Conservation (phyloP, 2,888 invertebrate genomes). For the Griposia aprilina region DNA sequence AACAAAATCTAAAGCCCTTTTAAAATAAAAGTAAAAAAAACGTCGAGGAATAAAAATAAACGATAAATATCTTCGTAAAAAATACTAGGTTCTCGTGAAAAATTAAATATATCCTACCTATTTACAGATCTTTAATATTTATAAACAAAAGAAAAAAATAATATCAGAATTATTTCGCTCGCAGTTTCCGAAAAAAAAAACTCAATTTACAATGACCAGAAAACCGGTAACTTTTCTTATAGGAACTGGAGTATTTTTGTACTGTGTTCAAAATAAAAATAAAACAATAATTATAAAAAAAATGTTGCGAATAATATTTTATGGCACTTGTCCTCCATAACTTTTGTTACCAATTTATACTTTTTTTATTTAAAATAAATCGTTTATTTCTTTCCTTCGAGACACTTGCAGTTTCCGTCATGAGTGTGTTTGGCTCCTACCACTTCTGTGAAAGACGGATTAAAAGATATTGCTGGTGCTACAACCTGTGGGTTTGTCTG, state of each 20-base stretch:
- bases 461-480: constrained; percentile 80
- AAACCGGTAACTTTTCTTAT: constrained; percentile 67
- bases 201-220: constrained; percentile 40
- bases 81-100: constrained; percentile 43
- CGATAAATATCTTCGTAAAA: constrained; percentile 56
- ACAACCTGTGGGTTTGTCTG: constrained; percentile 84
- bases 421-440: constrained; percentile 80
- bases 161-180: constrained; percentile 30
- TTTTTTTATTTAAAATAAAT: constrained; percentile 14
- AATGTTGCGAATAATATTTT: constrained; percentile 66
- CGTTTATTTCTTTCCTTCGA: constrained; percentile 81
- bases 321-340: constrained; percentile 79
- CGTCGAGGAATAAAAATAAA: constrained; percentile 42
- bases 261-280: constrained; percentile 60
- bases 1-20: constrained; percentile 53
- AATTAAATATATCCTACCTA: constrained; percentile 68
- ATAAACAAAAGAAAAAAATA: constrained; percentile 53
- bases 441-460: constrained; percentile 80
- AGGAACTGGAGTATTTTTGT: constrained; percentile 77
- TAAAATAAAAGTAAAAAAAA: constrained; percentile 27
- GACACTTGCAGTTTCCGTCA: constrained; percentile 83
- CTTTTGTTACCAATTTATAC: constrained; percentile 62
- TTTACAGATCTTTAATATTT: constrained; percentile 65
- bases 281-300: constrained; percentile 43
- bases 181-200: constrained; percentile 46